Base-by-base conservation (phyloP, 1,140 invertebrate genomes). In the Aphaenogaster floridana region DNA sequence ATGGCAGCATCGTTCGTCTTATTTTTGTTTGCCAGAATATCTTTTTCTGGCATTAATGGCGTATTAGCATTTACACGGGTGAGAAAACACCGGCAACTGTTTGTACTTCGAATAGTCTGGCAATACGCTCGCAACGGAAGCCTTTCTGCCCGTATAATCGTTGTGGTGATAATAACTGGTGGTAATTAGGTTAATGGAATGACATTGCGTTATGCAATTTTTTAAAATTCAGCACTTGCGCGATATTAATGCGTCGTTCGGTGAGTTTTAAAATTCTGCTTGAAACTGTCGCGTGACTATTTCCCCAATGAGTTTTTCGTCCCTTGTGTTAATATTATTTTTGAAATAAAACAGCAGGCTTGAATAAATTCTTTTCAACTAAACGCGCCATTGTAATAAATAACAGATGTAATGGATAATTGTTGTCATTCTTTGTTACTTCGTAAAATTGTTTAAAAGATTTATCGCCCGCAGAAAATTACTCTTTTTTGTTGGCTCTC, bases 161-260 rank as follows among this genome's bases (percentile, higher is more conserved):
- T 78, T 50, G 76, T 72, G 64, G 61, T 52, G 59, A 69, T 86
- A 76, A 80, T 76, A 86, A 48, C 83, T 36, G 68, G 42, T 17
- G 42, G 52, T 90, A 90, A 90, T 90, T 90, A 89, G 88, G 89
- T 90, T 89, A 90, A 89, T 89, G 89, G 85, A 86, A 48, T 72
- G 78, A 89, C 71, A 87, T 54, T 61, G 66, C 39, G 84, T 57
- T 28, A 17, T 61, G 66, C 66, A 71, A 66, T 79, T 81, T 88
- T 76, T 86, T 61, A 54, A 36, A 52, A 66, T 86, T 86, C 36
- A 68, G 3, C 74, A 45, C 72, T 42, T 45, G 57, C 36, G 39
- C 50, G 11, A 52, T 48, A n/a, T 1, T 68, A 68, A 59, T 39
- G 54, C 68, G 9, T 21, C 36, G 34, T 63, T 86, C 57, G 45